Percentiles rank a stretch among this genome's conserved stretches.
These are phyloP conservation scores for Acanthurus leucopareius DNA, from an alignment of 2,797 vertebrate genomes.

Conservation along the genomic window DNA sequence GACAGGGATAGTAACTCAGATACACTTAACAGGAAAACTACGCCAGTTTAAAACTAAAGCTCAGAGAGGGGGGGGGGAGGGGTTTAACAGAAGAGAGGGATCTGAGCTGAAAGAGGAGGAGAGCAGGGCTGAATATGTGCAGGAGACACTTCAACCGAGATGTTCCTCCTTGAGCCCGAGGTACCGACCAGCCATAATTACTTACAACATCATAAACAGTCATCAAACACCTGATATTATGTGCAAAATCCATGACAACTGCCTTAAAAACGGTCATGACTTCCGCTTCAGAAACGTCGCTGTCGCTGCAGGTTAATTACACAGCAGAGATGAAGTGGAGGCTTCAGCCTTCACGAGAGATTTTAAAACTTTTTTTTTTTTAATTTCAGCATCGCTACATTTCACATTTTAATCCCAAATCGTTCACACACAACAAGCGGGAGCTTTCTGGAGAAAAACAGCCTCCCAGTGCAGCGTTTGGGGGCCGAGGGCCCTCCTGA, in stretches of 20 bases:
- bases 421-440: not conserved
- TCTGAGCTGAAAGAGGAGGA: conserved; percentile 11
- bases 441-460: conserved; percentile 18
- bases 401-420: not conserved
- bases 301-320: not conserved
- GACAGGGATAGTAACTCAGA: conserved; percentile 91
- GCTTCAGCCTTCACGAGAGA: conserved; percentile 1
- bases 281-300: not conserved
- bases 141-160: conserved; percentile 36
- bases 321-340: conserved; percentile 17
- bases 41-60: conserved; percentile 83
- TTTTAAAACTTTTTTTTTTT: not conserved
- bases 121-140: conserved; percentile 36
- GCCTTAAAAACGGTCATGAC: conserved; percentile 65
- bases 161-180: conserved; percentile 47
- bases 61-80: not conserved
- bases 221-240: conserved; percentile 32
- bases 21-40: conserved; percentile 94
- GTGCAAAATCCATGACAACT: conserved; percentile 39
- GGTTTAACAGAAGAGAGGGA: not conserved
- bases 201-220: conserved; percentile 56
- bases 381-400: not conserved
- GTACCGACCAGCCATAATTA: conserved; percentile 57
- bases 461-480: conserved; percentile 14
- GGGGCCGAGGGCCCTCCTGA: conserved; percentile 50